phyloP scores from a whole-genome alignment of 2,888 invertebrate genomes.

The Macaria notata region DNA sequence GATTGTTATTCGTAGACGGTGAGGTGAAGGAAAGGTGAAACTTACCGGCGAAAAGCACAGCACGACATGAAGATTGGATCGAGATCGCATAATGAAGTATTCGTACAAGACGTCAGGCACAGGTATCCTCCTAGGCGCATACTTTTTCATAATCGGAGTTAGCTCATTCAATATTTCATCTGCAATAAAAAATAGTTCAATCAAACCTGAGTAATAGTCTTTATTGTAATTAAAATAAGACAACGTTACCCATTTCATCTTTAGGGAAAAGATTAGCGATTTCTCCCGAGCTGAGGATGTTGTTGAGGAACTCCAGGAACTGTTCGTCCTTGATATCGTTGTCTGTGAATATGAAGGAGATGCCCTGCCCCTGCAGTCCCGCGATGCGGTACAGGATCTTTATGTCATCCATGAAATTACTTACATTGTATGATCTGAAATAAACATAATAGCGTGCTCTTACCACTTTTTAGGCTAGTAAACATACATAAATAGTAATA shows the following conservation, averaged over 20 bases:
- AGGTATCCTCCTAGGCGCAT: conserved; percentile 87
- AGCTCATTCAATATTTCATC: conserved; percentile 91
- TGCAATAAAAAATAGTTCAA: conserved; percentile 30
- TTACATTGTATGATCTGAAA: conserved; percentile 87
- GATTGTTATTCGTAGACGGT: no score
- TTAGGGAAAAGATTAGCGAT: conserved; percentile 94
- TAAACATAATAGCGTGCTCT: not conserved
- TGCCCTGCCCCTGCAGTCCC: conserved; percentile 88
- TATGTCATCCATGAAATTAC: conserved; percentile 93
- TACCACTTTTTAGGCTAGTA: no score
- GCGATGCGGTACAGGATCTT: conserved; percentile 90
- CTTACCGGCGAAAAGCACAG: conserved; percentile 93
- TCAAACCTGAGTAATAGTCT: no score
- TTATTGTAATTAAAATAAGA: no score
- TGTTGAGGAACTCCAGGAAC: conserved; percentile 94
- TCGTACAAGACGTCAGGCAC: conserved; percentile 93
- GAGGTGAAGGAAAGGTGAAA: not conserved
- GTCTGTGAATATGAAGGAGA: conserved; percentile 94
- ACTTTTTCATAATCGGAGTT: conserved; percentile 91
- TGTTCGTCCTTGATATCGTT: conserved; percentile 96
- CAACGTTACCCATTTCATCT: conserved; percentile 86
- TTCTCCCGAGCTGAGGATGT: conserved; percentile 94
- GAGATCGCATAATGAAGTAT: conserved; percentile 90
- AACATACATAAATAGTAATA: no score
- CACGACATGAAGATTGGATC: conserved; percentile 91